Evolutionary conservation across 2,888 invertebrate genomes (phyloP).

Genomic region (Cotesia congregata): DNA sequence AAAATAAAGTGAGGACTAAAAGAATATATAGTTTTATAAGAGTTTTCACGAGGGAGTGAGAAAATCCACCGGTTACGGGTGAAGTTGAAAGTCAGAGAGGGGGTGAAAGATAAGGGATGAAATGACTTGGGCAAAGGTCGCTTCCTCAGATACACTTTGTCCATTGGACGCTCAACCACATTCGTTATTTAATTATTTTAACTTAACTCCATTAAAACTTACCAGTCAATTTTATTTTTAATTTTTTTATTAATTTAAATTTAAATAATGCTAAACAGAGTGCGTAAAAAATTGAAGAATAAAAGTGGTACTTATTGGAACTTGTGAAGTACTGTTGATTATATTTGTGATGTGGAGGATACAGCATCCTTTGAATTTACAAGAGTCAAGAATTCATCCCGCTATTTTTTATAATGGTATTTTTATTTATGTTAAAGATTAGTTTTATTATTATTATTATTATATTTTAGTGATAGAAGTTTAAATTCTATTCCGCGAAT

Average conservation of each 20-base stretch:
- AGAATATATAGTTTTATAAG: not conserved
- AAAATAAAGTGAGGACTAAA: not conserved
- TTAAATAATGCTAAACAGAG: not conserved
- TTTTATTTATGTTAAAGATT: not conserved
- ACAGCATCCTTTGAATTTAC: conserved; percentile 70
- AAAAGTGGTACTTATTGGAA: conserved; percentile 40
- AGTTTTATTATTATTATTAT: not conserved
- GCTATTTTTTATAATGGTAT: conserved; percentile 74
- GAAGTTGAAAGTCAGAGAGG: conserved; percentile 45
- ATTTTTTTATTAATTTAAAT: not conserved
- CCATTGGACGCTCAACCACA: conserved; percentile 46
- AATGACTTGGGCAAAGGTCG: conserved; percentile 65
- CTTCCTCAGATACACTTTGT: conserved; percentile 61
- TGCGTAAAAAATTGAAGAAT: conserved; percentile 31
- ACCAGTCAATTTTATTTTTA: no score
- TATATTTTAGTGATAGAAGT: no score
- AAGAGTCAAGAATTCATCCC: conserved; percentile 69
- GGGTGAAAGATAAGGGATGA: conserved; percentile 63
- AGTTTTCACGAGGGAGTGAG: conserved; percentile 8
- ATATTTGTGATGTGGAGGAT: conserved; percentile 65
- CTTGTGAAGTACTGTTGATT: conserved; percentile 6
- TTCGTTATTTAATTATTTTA: conserved; percentile 11
- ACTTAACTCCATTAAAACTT: not conserved
- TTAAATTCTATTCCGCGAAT: no score
- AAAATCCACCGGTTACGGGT: conserved; percentile 7